These are phyloP conservation scores for Galemys pyrenaicus DNA, from an alignment of 2,113 vertebrate species.

Conservation along the genomic window DNA sequence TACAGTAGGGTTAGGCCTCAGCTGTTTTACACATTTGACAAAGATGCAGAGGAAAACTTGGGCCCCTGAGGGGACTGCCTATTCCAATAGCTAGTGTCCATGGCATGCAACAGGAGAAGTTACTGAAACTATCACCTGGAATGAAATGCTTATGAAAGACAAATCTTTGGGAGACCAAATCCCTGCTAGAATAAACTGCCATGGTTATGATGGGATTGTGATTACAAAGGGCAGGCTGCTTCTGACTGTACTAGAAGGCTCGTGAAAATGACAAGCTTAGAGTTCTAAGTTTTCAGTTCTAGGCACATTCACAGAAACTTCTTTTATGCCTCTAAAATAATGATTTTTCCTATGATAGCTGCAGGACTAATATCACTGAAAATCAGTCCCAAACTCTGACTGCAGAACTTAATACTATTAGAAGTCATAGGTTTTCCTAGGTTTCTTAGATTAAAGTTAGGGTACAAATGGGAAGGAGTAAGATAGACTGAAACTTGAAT, in stretches of 20 bases:
- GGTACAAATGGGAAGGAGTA: background rate
- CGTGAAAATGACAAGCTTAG: background rate
- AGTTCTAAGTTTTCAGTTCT: slow-evolving; percentile 14
- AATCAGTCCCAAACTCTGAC: slow-evolving; percentile 32
- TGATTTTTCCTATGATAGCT: background rate
- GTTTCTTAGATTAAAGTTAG: slow-evolving; percentile 40
- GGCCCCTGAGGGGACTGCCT: background rate
- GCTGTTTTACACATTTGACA: background rate
- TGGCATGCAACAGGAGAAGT: background rate
- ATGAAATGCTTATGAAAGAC: background rate
- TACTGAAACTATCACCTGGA: background rate
- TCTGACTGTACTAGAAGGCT: background rate
- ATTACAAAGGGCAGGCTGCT: background rate
- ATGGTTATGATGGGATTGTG: background rate
- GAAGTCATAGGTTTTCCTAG: background rate
- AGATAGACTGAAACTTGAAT: background rate
- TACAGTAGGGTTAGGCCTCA: background rate
- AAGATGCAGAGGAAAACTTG: background rate
- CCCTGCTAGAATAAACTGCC: background rate
- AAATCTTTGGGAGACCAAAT: background rate
- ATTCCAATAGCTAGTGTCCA: background rate
- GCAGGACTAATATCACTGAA: background rate
- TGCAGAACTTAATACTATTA: background rate
- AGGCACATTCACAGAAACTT: background rate
- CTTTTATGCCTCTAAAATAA: background rate